phyloP scores from a whole-genome alignment of 1,140 invertebrate species.

The Pseudomyrmex dendroicus region DNA sequence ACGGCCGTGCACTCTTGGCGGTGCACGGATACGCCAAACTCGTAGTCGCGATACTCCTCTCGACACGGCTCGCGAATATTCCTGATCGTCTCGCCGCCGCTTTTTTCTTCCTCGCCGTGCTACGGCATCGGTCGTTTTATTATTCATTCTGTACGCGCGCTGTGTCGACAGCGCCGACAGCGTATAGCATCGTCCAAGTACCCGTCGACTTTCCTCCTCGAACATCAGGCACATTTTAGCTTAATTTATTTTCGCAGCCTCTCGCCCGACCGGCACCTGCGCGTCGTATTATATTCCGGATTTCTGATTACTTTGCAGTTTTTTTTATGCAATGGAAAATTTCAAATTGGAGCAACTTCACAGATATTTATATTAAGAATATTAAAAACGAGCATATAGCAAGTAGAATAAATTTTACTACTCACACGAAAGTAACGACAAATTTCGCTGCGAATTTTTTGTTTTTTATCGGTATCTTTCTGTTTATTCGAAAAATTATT shows the following conservation, averaged over 20 bases:
- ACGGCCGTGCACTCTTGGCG: too few relatives aligned
- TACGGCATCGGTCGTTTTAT: slow-evolving; percentile 46
- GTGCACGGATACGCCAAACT: not conserved
- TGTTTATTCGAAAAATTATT: not conserved
- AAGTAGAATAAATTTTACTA: not conserved
- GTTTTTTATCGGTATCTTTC: not conserved
- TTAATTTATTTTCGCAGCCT: slow-evolving; percentile 44
- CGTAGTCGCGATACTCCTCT: slow-evolving; percentile 16
- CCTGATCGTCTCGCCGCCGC: slow-evolving; percentile 10
- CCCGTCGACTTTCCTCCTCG: not conserved
- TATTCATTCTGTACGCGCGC: slow-evolving; percentile 58
- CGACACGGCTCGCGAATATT: slow-evolving; percentile 50
- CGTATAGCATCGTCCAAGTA: slow-evolving; percentile 25
- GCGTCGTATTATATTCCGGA: not conserved
- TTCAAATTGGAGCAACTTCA: not conserved
- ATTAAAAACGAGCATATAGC: too few relatives aligned
- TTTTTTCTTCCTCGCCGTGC: slow-evolving; percentile 5
- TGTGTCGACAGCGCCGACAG: not conserved
- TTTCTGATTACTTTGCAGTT: not conserved
- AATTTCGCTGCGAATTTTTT: not conserved
- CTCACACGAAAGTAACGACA: slow-evolving; percentile 7
- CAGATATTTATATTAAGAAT: too few relatives aligned
- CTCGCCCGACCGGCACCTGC: slow-evolving; percentile 6
- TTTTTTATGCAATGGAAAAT: not conserved
- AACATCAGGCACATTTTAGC: slow-evolving; percentile 50